Base-by-base conservation (phyloP, 2,113 vertebrate species). In the Pygathrix nemaeus region DNA sequence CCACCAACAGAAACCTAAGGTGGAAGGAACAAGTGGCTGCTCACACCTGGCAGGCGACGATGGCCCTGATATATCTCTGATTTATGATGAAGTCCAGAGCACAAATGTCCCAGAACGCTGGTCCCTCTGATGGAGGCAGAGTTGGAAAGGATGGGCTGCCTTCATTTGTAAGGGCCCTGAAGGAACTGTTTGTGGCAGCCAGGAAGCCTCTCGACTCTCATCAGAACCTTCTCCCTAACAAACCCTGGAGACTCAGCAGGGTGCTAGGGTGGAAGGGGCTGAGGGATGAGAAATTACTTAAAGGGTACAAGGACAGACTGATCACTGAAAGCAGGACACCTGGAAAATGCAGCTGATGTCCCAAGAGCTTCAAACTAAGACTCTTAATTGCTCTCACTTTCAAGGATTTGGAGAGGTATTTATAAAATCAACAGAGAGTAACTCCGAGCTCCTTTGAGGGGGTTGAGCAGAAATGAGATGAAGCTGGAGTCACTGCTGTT, bases 111-210 rank as follows among this genome's bases (percentile, higher is more conserved):
- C 59, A 61, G 59, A 23, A 27, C 10, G 23, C 25, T 11, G 59
- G 1, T 27, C 23, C 27, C 61, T 64, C 61, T 64, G 61, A 64
- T 64, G 61, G 57, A 96, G 88, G 96, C 94, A 97, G 82, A 91
- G 94, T 94, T 89, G 92, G 96, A 97, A 97, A 97, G 90, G 93
- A 97, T 40, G 50, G 97, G 66, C 21, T 83, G 96, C 43, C 94
- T 97, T 97, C 72, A 93, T 98, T 96, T 93, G 95, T 48, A 61
- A 95, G 0, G 0, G 95, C 21, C 86, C 94, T 66, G 70, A 64
- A 94, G 82, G 87, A 48, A 18, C 52, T 78, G 70, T 91, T 84
- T 95, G 87, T 81, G 97, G 94, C 82, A 97, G 98, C 75, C 94
- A 88, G 91, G 92, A 96, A 97, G 45, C 93, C 90, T 88, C 2